Evolutionary conservation across 2,888 invertebrate species (phyloP).

Genomic region (Achlya flavicornis): DNA sequence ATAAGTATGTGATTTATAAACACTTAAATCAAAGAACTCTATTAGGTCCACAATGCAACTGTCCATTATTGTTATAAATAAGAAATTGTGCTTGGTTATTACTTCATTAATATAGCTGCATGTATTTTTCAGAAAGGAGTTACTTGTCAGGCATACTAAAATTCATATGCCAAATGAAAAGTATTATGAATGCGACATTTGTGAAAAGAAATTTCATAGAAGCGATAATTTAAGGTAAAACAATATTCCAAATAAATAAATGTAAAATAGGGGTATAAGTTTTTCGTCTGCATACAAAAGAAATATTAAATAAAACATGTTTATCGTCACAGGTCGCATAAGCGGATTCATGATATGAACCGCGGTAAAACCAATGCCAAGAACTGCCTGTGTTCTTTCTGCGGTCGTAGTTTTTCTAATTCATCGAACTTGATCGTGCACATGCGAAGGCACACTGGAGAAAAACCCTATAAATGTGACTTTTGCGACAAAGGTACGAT

Average conservation of each 20-base stretch:
- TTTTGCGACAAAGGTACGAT: constrained; percentile 82
- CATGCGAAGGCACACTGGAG: constrained; percentile 87
- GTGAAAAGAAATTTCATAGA: constrained; percentile 83
- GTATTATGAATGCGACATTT: constrained; percentile 82
- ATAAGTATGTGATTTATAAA: constrained; percentile 56
- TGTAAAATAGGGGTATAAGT: no score
- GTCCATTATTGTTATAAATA: no score
- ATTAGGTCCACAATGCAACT: no score
- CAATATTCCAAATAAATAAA: not conserved
- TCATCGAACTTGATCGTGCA: constrained; percentile 86
- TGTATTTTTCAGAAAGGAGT: constrained; percentile 81
- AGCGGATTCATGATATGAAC: constrained; percentile 78
- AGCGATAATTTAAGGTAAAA: constrained; percentile 81
- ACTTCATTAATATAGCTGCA: not conserved
- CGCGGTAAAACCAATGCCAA: constrained; percentile 57
- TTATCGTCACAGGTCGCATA: constrained; percentile 71
- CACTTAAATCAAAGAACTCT: not conserved
- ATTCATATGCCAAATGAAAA: constrained; percentile 83
- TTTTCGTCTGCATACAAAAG: not conserved
- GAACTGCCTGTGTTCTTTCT: constrained; percentile 84
- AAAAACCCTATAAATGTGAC: constrained; percentile 86
- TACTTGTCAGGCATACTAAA: constrained; percentile 86
- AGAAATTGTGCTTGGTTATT: not conserved
- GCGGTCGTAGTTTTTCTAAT: constrained; percentile 84
- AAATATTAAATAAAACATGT: not conserved